Conservation (phyloP, 2,797 vertebrate species). For the Danio choprae region DNA sequence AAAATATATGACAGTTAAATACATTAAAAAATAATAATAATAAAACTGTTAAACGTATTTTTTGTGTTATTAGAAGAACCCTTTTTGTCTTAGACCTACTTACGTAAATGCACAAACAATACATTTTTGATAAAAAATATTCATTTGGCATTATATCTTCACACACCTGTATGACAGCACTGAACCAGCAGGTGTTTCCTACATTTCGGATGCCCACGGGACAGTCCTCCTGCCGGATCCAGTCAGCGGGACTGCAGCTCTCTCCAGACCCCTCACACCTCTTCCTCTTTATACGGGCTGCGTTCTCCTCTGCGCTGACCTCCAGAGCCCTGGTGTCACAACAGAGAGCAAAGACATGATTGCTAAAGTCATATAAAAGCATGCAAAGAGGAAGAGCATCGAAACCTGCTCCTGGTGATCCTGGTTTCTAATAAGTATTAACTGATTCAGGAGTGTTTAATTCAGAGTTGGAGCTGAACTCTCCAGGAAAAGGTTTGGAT, state of each 20-base stretch:
- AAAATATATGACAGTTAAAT: no score
- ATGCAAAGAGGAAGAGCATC: no score
- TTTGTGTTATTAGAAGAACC: no score
- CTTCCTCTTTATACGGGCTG: conserved; percentile 88
- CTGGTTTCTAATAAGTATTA: no score
- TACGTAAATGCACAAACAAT: not conserved
- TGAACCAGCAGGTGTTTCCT: conserved; percentile 98
- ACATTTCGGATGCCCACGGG: conserved; percentile 96
- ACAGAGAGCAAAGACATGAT: conserved; percentile 2
- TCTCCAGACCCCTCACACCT: conserved; percentile 88
- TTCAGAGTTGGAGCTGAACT: no score
- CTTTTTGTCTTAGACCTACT: not conserved
- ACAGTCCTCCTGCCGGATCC: conserved; percentile 89
- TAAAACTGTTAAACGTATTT: no score
- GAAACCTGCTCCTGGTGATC: no score
- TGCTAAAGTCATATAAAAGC: not conserved
- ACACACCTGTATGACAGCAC: conserved; percentile 96
- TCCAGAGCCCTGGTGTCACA: conserved; percentile 79
- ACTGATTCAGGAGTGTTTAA: no score
- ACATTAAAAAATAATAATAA: no score
- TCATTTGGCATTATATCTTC: no score
- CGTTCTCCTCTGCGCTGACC: conserved; percentile 78
- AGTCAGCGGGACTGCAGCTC: conserved; percentile 82
- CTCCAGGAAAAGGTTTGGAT: not conserved
- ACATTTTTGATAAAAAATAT: not conserved